Conservation (phyloP, 2,797 vertebrate genomes). For the Diglossa cyanea region DNA sequence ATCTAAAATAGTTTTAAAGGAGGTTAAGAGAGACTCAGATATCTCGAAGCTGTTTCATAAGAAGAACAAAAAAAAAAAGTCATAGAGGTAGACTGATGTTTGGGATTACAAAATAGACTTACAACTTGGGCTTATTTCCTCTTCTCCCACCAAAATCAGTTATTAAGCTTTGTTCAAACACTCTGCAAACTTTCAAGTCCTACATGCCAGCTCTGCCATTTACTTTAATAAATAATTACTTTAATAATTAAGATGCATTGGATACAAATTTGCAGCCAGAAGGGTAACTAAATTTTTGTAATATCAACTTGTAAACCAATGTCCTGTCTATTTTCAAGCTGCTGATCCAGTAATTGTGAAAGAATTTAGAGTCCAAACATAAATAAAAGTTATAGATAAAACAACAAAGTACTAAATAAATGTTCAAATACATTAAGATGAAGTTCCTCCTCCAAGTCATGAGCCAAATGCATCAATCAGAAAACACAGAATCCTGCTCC, state of each 20-base stretch:
- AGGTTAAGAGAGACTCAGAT: background rate
- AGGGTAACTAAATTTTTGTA: background rate
- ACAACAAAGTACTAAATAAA: background rate
- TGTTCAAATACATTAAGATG: background rate
- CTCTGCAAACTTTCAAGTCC: background rate
- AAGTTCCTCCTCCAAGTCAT: background rate
- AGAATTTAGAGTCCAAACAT: background rate
- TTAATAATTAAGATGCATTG: background rate
- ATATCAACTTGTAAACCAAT: background rate
- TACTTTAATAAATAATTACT: background rate
- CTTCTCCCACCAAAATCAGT: background rate
- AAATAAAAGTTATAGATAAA: background rate
- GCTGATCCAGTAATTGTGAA: background rate
- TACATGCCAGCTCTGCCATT: background rate
- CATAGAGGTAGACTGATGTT: background rate
- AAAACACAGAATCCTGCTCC: background rate
- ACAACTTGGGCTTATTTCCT: background rate
- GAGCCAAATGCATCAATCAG: background rate
- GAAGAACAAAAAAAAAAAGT: background rate
- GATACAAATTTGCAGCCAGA: background rate
- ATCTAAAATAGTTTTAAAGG: background rate
- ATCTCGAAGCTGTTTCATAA: background rate
- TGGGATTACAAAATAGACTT: background rate
- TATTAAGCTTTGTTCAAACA: background rate
- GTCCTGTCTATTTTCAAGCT: background rate